Evolutionary conservation across 2,113 vertebrate species (phyloP), one percentile per base, ranked within the genome.

Genomic region (Leiothrix lutea): DNA sequence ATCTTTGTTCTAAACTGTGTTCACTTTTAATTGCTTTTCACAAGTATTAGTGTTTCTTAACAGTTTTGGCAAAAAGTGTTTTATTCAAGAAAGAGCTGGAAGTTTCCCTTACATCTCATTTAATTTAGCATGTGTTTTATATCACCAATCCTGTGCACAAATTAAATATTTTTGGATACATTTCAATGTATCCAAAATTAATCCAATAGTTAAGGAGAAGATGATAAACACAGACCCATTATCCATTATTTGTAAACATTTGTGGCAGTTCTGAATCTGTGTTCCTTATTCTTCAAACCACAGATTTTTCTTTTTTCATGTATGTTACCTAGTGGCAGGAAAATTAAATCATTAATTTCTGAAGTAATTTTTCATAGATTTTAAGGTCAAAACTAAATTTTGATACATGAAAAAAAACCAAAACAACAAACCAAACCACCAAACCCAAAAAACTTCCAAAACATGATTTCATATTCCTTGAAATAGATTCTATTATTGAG

Each of bases 371-470:
- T 80, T 65, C 24, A 6, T 19, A 61, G 9, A 69, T 80, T 60
- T 80, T 22, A 54, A 22, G 15, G 11, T 42, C 17, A 64, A 50
- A 91, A 66, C 4, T 58, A 40, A 24, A 45, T 38, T 72, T 84
- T 20, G 5, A 9, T 42, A 65, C 7, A 14, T 24, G 3, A 40
- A 9, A 20, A 40, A 36, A 25, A 60, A 26, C 12, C 33, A 36
- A 36, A 6, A 14, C 11, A 35, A 35, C 20, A 31, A 44, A 25
- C 7, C 16, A 33, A 45, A 31, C 17, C 8, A 28, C 11, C 5
- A 33, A 51, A 51, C 8, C 1, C 5, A 14, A 20, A 45, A 58
- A 33, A 3, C 1, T 2, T 5, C 11, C 11, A 35, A 21, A 28
- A 21, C 2, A 4, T 31, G 66, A 14, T 31, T 86, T 57, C 10